phyloP scores from a whole-genome alignment of 2,888 invertebrate species.

The Papilio gigon region DNA sequence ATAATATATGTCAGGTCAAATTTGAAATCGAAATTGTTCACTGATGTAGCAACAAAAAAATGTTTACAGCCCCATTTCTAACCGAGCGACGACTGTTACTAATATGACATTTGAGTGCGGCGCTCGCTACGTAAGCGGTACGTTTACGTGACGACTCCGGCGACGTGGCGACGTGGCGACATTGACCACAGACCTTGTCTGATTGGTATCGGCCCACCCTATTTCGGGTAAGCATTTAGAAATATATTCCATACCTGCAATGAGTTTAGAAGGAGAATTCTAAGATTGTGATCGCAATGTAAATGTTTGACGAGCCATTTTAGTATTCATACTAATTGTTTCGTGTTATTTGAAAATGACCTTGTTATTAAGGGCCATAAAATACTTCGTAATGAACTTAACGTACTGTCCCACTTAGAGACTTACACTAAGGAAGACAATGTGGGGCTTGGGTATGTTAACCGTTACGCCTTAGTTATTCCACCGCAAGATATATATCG shows the following conservation, averaged over 20 bases:
- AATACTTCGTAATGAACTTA: background rate
- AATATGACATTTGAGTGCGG: slow-evolving; percentile 77
- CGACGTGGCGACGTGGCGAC: slow-evolving; percentile 48
- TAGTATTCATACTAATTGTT: slow-evolving; percentile 9
- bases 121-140: slow-evolving; percentile 60
- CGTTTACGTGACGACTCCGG: slow-evolving; percentile 53
- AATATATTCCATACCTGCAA: slow-evolving; percentile 10
- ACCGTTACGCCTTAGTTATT: background rate
- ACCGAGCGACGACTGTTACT: slow-evolving; percentile 61
- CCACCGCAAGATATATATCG: background rate
- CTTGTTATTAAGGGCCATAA: background rate
- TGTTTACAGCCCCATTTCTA: slow-evolving; percentile 58
- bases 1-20: too few relatives aligned
- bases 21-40: background rate
- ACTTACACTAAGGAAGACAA: too few relatives aligned
- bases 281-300: slow-evolving; percentile 6
- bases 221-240: slow-evolving; percentile 17
- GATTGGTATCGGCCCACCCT: slow-evolving; percentile 32
- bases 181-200: slow-evolving; percentile 55
- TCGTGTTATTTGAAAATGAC: background rate
- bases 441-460: too few relatives aligned
- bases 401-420: background rate
- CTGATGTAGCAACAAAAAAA: slow-evolving; percentile 48
- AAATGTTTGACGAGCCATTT: slow-evolving; percentile 6
- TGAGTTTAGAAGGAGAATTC: background rate